Evolutionary conservation across 2,888 invertebrate genomes (phyloP).

Genomic region (Callinectes sapidus): DNA sequence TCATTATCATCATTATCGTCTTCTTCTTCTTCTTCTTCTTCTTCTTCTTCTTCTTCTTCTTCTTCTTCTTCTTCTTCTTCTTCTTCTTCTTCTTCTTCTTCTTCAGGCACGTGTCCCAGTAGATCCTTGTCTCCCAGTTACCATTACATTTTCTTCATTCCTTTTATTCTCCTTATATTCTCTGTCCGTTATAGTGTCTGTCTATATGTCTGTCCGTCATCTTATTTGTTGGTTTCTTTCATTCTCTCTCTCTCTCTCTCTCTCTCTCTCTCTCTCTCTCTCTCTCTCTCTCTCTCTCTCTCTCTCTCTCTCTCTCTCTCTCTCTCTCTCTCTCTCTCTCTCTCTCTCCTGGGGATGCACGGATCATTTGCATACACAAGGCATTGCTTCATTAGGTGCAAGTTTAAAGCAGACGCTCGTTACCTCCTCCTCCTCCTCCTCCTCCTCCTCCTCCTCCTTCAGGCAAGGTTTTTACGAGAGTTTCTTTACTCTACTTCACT

Average conservation of each 20-base stretch:
- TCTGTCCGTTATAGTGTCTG: not conserved
- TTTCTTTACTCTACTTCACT: not conserved
- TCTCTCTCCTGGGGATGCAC: slow-evolving; percentile 4
- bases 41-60: not conserved
- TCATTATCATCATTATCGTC: too few species aligned
- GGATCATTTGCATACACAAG: slow-evolving; percentile 47
- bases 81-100: not conserved
- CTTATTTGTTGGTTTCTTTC: not conserved
- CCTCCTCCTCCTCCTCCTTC: not conserved
- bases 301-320: slow-evolving; percentile 45
- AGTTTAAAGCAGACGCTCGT: slow-evolving; percentile 16
- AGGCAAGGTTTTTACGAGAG: not conserved
- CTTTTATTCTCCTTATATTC: not conserved
- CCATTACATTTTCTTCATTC: not conserved
- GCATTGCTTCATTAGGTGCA: slow-evolving; percentile 35
- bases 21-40: not conserved
- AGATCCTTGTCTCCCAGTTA: not conserved
- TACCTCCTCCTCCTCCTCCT: not conserved
- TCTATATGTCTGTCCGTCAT: not conserved
- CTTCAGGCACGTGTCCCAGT: not conserved
- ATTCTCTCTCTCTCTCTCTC: slow-evolving; percentile 1
- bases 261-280: not conserved
- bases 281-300: slow-evolving; percentile 40
- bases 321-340: slow-evolving; percentile 42
- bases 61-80: not conserved